Base-by-base conservation (phyloP, 2,113 vertebrate species). In the Formicarius rufipectus region DNA sequence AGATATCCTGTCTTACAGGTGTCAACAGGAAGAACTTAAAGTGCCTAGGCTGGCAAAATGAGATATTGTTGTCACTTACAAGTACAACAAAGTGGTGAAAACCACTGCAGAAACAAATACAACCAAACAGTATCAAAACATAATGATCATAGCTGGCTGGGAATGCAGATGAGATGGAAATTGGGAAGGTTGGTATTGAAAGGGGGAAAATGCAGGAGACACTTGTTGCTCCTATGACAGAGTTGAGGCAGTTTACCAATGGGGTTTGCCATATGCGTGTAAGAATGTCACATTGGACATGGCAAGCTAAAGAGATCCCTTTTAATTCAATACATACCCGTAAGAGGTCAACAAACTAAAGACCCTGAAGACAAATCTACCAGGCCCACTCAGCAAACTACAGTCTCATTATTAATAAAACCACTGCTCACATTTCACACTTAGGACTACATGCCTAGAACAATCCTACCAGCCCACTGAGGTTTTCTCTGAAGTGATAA, bases 91-190 rank as follows among this genome's bases (percentile, higher is more conserved):
- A 58, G 24, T 44, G 25, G 20, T n/a, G 52, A 40, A 67, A 87
- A 68, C 20, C 0, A 0, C 39, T 52, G 27, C 56, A 63, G 18
- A 55, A 84, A 63, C 33, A 78, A 74, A 42, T 8, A n/a, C 2
- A 75, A 78, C 11, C 44, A 39, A 76, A 73, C 10, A 79, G 21
- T n/a, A 58, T n/a, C 13, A 31, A 69, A 82, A 56, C 21, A 3
- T 18, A 56, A 27, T 8, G 22, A 39, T n/a, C 40, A 42, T 1
- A 21, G n/a, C 49, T 15, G 45, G 40, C 13, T 33, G 27, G 31
- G 40, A 69, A 78, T 4, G 5, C 22, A 77, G 45, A n/a, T 27
- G 49, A 75, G 23, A 64, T 22, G 53, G 56, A 63, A 63, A 64
- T 2, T 22, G 45, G 6, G 39, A 63, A 55, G 55, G 55, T 63